Evolutionary conservation across 92 coral and sea anemone species (phyloP), one percentile per base, ranked within the genome.

Genomic region (Phenganax subtilis): DNA sequence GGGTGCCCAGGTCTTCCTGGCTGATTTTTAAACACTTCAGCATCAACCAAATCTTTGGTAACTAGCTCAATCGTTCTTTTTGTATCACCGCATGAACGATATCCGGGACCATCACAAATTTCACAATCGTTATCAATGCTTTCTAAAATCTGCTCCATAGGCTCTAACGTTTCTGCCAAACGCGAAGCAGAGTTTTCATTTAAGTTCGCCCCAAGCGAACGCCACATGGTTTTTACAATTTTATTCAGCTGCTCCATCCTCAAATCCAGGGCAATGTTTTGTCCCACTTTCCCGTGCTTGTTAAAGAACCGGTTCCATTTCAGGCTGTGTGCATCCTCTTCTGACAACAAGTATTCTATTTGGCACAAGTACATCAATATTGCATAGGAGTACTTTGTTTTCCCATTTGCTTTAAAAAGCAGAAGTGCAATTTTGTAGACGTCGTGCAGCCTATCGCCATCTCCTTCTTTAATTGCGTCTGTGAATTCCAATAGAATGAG

Each of bases 381-480:
- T 70, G 28, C 89, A 58, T 88, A 85, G 29, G 88, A 78, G 63
- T 85, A 88, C 55, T 88, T 88, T 47, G 74, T 76, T 76, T 85
- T 82, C 75, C 71, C 72, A 29, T 85, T 31, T 52, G 88, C 80
- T 78, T 89, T 89, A 71, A 76, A 89, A 15, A 89, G 54, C 30
- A 89, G 72, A 17, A 89, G 64, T 0, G 74, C 55, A 12, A 87
- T 25, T 63, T 89, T 89, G 74, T 89, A 89, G 9, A 85, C 76
- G 11, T 89, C 89, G 72, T 82, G 83, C 10, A 88, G 79, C 15
- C 92, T 87, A 71, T 89, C 88, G 0, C 89, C 88, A 72, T 89
- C 87, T 0, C 92, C 90, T 82, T 87, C 88, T 55, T 57, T 77
- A 7, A 57, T 37, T 10, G 71, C 82, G 57, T 58, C 82, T 0